A percentile compares a stretch with the other conserved stretches of the same genome.
These are phyloP conservation scores for Lepas anatifera DNA, from an alignment of 2,888 invertebrate species.

Conservation along the genomic window DNA sequence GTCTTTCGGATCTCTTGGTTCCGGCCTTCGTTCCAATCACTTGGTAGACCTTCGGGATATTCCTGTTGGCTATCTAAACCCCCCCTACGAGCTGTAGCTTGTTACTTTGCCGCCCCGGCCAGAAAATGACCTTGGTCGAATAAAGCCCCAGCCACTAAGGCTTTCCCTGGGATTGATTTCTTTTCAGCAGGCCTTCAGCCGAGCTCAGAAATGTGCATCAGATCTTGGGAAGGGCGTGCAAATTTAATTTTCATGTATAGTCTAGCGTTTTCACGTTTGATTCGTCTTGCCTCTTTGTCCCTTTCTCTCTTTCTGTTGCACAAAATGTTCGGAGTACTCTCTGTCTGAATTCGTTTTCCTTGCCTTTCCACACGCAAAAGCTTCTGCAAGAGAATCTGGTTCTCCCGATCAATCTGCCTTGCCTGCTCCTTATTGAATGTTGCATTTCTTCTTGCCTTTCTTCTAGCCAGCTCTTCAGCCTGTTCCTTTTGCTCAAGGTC, in stretches of 20 bases:
- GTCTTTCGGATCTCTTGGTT: too few relatives aligned
- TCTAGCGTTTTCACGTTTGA: neutral
- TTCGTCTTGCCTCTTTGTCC: neutral
- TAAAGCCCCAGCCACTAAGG: too few relatives aligned
- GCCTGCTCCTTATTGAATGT: neutral
- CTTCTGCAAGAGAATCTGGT: neutral
- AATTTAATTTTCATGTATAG: constrained; percentile 7
- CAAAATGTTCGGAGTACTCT: neutral
- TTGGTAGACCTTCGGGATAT: too few relatives aligned
- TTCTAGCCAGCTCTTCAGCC: neutral
- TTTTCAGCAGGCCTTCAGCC: too few relatives aligned
- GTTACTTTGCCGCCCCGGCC: too few relatives aligned
- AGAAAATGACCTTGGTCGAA: too few relatives aligned
- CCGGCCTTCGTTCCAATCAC: too few relatives aligned
- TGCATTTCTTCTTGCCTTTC: neutral
- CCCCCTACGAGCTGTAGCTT: too few relatives aligned
- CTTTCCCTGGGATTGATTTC: too few relatives aligned
- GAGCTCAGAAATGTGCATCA: neutral
- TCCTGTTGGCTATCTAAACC: too few relatives aligned
- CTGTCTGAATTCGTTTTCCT: neutral
- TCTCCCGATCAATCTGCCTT: neutral
- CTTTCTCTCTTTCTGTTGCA: neutral
- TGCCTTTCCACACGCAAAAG: neutral
- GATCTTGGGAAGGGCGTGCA: neutral
- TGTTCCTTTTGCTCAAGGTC: neutral